Base-by-base conservation (phyloP, 2,888 invertebrate genomes). In the Ferdinandea cuprea region DNA sequence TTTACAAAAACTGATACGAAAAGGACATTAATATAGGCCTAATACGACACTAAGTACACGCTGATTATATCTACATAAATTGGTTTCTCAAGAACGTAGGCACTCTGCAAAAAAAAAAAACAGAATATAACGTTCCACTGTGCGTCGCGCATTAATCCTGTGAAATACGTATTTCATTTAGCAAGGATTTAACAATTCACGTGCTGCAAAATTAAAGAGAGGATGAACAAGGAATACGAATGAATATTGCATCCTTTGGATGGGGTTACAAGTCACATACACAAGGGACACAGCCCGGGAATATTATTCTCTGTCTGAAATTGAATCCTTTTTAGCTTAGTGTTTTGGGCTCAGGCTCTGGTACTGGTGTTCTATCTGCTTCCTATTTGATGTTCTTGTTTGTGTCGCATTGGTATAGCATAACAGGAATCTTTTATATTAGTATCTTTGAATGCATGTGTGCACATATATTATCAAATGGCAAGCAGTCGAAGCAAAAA, bases 41-140 rank as follows among this genome's bases (percentile, higher is more conserved):
- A 81, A 81, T 81, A 37, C 76, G 80, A 81, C 80, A 76, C 30
- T 73, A 73, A 73, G 73, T 56, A 73, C 56, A 69, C 71, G 35
- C 76, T 76, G 80, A 81, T 71, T 76, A 30, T 76, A 30, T n/a
- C n/a, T 65, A 52, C 48, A 30, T 58, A 66, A 81, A 76, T 81
- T 46, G 71, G 8, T 44, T 63, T 69, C 52, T 71, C 44, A 54
- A 59, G 69, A 69, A 76, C 65, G 30, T 42, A 2, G 13, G 8
- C 25, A 15, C 8, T 17, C 11, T n/a, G 7, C 37, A 15, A 15
- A n/a, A 4, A 54, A 15, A 52, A 1, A 52, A 11, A 50, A 17
- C 25, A 19, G 30, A n/a, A n/a, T n/a, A n/a, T n/a, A n/a, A n/a
- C n/a, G n/a, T n/a, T n/a, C n/a, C 56, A 56, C 32, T 46, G 54